Conservation (phyloP, 1,140 invertebrate species). For the Ostrea denselamellosa region DNA sequence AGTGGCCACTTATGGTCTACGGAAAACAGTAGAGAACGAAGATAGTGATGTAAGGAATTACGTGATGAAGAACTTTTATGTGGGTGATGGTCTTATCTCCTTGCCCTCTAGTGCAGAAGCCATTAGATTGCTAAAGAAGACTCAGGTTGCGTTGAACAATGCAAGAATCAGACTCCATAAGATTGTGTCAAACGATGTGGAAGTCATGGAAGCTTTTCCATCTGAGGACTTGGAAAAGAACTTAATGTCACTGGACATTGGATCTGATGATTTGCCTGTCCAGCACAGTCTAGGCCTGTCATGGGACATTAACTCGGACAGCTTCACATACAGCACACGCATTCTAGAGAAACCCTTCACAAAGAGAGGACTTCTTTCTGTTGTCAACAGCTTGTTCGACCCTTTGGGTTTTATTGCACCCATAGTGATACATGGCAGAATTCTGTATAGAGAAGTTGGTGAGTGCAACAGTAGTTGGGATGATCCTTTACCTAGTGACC, state of each 20-base stretch:
- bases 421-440: conserved; percentile 52
- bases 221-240: conserved; percentile 50
- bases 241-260: conserved; percentile 29
- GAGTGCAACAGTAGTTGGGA: conserved; percentile 49
- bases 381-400: conserved; percentile 49
- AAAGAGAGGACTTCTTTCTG: conserved; percentile 51
- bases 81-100: conserved; percentile 8
- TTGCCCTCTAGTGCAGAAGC: background rate
- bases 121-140: background rate
- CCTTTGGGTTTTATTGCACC: conserved; percentile 54
- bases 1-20: background rate
- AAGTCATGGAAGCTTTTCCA: conserved; percentile 52
- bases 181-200: conserved; percentile 42
- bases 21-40: background rate
- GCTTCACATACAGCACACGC: conserved; percentile 28
- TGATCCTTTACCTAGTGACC: conserved; percentile 39
- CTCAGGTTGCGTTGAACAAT: conserved; percentile 6
- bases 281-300: conserved; percentile 53
- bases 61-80: background rate
- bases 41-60: background rate
- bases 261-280: conserved; percentile 41
- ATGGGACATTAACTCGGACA: conserved; percentile 55
- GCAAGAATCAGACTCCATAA: conserved; percentile 50
- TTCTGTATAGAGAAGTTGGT: conserved; percentile 44
- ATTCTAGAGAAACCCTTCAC: conserved; percentile 50